Base-by-base conservation (phyloP, 1,140 invertebrate species). In the Hycleus cichorii region DNA sequence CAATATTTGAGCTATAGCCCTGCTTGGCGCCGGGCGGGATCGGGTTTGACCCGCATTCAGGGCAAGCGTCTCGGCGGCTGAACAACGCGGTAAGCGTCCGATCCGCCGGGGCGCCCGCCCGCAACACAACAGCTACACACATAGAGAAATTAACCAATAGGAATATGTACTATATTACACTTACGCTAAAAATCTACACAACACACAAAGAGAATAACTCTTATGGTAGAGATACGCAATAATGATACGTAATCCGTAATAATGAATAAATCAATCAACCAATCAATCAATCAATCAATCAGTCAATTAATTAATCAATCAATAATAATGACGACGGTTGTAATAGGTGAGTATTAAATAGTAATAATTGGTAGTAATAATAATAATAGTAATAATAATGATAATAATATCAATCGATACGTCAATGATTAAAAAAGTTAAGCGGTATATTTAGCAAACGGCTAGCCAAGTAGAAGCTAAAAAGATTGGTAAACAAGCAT, bases 1-100 rank as follows among this genome's bases (percentile, higher is more conserved):
- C 72, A 73, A 73, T 72, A 69, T 73, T 74, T 74, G 72, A 74
- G 72, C 72, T 73, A 73, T 72, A 64, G 62, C 65, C 65, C 70
- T 62, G 58, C 57, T 46, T 48, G 59, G 60, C 57, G 64, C 64
- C 59, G 62, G 67, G 64, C 63, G 62, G 62, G 60, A 57, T 49
- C 52, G 63, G 64, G 68, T 53, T 44, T 47, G 40, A 56, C 66
- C 57, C 60, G 59, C 62, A 60, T 54, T 66, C 61, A 62, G 65
- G 55, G 64, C 49, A 47, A 59, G 59, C 44, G 57, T 58, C 43
- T 52, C 53, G 44, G 55, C 54, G 47, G 52, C 44, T 49, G 58
- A 58, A 49, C 27, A 42, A 8, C 24, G 11, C 52, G 44, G 44
- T 45, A 25, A 40, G 9, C 25, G 39, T 55, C 24, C 39, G 9